Evolutionary conservation across 2,797 vertebrate genomes (phyloP).

Genomic region (Lacerta agilis): DNA sequence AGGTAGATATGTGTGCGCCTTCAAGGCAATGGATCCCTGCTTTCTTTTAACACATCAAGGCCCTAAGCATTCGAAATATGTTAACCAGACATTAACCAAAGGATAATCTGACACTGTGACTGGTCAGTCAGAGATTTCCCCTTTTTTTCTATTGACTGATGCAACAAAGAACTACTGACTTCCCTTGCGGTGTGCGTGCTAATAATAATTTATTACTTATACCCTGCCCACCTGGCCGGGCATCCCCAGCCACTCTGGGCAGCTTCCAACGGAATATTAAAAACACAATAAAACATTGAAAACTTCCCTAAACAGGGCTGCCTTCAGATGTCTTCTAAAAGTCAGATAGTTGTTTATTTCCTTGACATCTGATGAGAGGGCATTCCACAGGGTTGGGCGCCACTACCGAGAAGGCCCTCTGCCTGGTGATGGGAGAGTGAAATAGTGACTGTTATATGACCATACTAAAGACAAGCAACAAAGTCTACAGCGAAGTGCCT

Average conservation of each 20-base stretch:
- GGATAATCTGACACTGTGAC: neutral
- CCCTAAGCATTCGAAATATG: neutral
- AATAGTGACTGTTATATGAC: neutral
- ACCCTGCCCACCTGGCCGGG: too few species aligned
- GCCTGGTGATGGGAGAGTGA: neutral
- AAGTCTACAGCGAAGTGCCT: neutral
- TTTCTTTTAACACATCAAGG: neutral
- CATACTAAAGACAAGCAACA: neutral
- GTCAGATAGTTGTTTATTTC: too few species aligned
- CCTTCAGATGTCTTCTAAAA: too few species aligned
- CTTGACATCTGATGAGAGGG: too few species aligned
- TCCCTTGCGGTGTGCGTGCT: neutral
- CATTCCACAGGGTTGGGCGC: too few species aligned
- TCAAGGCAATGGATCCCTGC: neutral
- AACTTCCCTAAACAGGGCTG: too few species aligned
- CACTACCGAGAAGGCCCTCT: too few species aligned
- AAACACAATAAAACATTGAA: too few species aligned
- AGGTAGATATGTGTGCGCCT: neutral
- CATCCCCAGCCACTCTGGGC: too few species aligned
- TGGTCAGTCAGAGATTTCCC: neutral
- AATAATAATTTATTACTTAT: too few species aligned
- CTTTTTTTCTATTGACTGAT: neutral
- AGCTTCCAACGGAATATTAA: too few species aligned
- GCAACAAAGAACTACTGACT: neutral
- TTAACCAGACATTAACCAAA: neutral